Evolutionary conservation across 2,797 vertebrate species (phyloP).

Genomic region (Selene dorsalis): DNA sequence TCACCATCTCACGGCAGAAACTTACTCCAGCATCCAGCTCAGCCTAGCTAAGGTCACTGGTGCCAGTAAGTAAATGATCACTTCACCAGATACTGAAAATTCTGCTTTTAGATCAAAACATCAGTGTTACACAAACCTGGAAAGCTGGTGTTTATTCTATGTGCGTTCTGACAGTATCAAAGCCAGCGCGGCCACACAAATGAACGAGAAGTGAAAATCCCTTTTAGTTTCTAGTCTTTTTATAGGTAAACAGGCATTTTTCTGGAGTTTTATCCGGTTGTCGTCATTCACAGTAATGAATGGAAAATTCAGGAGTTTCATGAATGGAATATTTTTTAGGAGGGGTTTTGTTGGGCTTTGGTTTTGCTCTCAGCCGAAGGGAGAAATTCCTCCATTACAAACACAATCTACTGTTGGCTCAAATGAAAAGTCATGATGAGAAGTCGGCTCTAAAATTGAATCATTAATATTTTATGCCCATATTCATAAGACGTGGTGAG

Average conservation of each 20-base stretch:
- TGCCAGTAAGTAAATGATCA: not conserved
- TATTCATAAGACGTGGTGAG: not conserved
- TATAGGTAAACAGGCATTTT: conserved; percentile 48
- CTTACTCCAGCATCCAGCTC: not conserved
- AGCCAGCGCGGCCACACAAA: not conserved
- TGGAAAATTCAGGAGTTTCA: conserved; percentile 4
- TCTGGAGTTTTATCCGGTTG: conserved; percentile 50
- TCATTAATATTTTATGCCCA: not conserved
- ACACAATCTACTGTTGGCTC: not conserved
- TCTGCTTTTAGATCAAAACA: not conserved
- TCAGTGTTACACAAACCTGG: conserved; percentile 30
- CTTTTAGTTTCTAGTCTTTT: not conserved
- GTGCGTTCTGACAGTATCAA: not conserved
- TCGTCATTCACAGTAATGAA: not conserved
- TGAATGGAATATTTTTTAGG: conserved; percentile 56
- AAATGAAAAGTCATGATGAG: not conserved
- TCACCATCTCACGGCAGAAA: not conserved
- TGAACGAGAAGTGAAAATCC: conserved; percentile 52
- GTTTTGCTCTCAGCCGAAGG: not conserved
- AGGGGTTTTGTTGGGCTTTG: not conserved
- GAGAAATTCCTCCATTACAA: conserved; percentile 32
- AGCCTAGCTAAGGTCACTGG: not conserved
- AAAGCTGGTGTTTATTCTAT: not conserved
- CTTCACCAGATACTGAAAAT: not conserved
- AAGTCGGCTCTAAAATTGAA: not conserved